A percentile compares a stretch with the other conserved stretches of the same genome.
These are phyloP conservation scores for Paradoxurus hermaphroditus DNA, from an alignment of 2,113 vertebrate species.

Conservation along the genomic window DNA sequence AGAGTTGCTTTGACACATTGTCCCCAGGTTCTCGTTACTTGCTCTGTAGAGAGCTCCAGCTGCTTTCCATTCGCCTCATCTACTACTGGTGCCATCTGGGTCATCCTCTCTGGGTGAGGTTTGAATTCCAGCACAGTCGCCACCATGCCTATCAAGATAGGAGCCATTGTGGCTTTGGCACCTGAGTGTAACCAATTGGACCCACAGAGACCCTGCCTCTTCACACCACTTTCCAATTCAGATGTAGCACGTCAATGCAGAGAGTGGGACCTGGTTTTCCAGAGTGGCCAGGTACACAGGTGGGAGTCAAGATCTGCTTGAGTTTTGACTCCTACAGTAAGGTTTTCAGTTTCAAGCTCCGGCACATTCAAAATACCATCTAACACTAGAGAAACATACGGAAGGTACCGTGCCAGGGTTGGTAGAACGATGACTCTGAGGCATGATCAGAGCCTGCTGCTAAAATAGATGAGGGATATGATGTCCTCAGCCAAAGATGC, in stretches of 20 bases:
- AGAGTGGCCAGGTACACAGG: background rate
- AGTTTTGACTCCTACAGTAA: background rate
- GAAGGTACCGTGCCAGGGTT: too few species aligned
- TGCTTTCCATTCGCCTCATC: background rate
- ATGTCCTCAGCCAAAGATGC: background rate
- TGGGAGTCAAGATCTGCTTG: background rate
- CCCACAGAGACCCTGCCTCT: background rate
- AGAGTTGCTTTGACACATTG: background rate
- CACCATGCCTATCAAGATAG: background rate
- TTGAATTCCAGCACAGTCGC: background rate
- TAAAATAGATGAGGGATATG: background rate
- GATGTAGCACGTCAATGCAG: background rate
- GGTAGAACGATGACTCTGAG: background rate
- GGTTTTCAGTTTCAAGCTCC: background rate
- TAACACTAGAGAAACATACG: background rate
- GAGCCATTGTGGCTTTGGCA: background rate
- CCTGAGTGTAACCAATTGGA: background rate
- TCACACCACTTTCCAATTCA: background rate
- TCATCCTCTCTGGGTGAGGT: background rate
- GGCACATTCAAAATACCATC: background rate
- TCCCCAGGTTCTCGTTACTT: background rate
- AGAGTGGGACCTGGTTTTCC: background rate
- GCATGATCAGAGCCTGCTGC: background rate
- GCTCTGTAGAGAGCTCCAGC: background rate
- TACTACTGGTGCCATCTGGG: background rate